Base-by-base conservation (phyloP, 2,888 invertebrate genomes). In the Hydropsyche betteni region DNA sequence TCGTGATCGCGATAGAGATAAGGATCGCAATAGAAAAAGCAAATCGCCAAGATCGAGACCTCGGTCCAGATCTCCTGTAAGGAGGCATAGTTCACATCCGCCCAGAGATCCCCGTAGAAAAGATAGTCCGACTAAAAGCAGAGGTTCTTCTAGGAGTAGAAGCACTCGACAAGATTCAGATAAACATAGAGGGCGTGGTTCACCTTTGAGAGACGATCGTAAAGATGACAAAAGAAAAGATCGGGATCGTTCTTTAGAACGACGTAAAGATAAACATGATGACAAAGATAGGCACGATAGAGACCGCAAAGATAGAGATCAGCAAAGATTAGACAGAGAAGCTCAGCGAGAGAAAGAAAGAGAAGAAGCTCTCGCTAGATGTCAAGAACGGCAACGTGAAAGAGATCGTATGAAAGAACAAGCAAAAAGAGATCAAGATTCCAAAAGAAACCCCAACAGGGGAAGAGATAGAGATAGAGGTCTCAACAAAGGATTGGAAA, bases 351-450 rank as follows among this genome's bases (percentile, higher is more conserved):
- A 90, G 79, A 90, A 90, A 80, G 90, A 90, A 80, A 85, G 90
- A 0, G 88, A 89, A 80, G 94, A 94, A 79, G 88, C 89, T 0
- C 83, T 89, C 74, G 91, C 91, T 1, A 87, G 93, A 79, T 92
- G 92, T 73, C 90, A 93, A 74, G 88, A 88, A 85, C 85, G 90
- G 78, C 89, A 87, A 80, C 84, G 90, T 74, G 92, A 89, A 79
- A 85, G 88, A 8, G 86, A 87, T 77, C 83, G 87, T 71, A 64
- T 85, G 38, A 84, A 84, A 0, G 80, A 79, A 74, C 81, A 87
- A 78, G 84, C 82, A 80, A 88, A 88, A 84, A 83, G 87, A 80
- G 86, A 86, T 79, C 89, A 90, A 76, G 85, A 87, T 74, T 86
- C 89, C 80, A 83, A 90, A 79, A 84, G 88, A 79, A 81, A 85